Conservation (phyloP, 2,113 vertebrate species). For the Hipposideros armiger region DNA sequence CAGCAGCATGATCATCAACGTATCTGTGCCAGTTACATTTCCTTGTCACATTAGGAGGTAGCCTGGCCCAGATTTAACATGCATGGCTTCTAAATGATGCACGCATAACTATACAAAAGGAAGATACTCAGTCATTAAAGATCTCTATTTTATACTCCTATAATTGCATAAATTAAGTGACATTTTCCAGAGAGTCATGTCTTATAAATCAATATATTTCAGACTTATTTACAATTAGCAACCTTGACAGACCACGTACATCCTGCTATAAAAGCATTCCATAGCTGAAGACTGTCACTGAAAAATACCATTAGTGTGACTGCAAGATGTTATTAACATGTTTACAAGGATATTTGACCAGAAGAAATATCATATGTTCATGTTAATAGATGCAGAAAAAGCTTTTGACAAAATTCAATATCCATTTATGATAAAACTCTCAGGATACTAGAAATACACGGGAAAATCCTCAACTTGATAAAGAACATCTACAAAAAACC, state of each 20-base stretch:
- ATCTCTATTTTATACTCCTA: neutral
- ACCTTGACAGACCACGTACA: neutral
- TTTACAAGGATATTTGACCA: neutral
- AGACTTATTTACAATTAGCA: constrained; percentile 27
- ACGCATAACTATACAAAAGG: constrained; percentile 2
- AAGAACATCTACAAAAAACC: neutral
- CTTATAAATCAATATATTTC: constrained; percentile 50
- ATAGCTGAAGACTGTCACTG: neutral
- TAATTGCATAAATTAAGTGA: constrained; percentile 51
- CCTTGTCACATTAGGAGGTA: neutral
- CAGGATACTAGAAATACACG: neutral
- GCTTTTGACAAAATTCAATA: neutral
- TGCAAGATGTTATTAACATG: neutral
- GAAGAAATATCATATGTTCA: neutral
- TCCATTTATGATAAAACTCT: neutral
- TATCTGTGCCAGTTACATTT: neutral
- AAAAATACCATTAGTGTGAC: neutral
- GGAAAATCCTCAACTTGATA: neutral
- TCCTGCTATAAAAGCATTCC: neutral
- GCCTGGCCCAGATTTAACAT: neutral
- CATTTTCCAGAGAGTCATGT: constrained; percentile 17
- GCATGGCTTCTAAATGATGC: constrained; percentile 30
- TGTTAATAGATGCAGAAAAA: constrained; percentile 20
- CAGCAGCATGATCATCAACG: neutral
- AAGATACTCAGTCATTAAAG: constrained; percentile 20